Evolutionary conservation across 2,888 invertebrate species (phyloP).

Genomic region (Serrognathus titanus): DNA sequence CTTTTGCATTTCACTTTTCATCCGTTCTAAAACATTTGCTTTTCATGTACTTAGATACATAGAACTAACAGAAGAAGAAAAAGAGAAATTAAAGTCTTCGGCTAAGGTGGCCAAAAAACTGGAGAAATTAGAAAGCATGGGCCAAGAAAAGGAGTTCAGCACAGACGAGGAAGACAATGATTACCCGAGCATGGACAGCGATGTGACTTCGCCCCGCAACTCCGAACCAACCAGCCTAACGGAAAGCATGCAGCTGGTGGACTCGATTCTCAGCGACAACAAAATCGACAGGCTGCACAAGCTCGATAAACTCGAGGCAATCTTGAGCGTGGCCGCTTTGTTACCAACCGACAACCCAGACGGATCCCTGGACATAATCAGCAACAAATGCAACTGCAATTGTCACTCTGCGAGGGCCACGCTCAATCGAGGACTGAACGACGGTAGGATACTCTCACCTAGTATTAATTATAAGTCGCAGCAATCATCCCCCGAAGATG

Average conservation of each 20-base stretch:
- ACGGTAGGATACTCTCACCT: constrained; percentile 41
- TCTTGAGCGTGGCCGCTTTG: constrained; percentile 74
- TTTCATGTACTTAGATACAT: constrained; percentile 56
- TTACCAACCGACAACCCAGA: constrained; percentile 55
- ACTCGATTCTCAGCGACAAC: constrained; percentile 77
- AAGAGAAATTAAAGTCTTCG: constrained; percentile 85
- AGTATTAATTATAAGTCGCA: constrained; percentile 36
- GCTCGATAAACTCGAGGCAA: constrained; percentile 82
- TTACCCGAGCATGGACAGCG: constrained; percentile 79
- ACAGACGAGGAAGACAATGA: constrained; percentile 71
- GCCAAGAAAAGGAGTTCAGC: constrained; percentile 65
- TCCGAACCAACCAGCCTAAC: constrained; percentile 79
- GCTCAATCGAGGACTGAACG: constrained; percentile 26
- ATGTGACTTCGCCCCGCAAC: constrained; percentile 68
- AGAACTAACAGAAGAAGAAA: constrained; percentile 88
- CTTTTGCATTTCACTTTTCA: no score
- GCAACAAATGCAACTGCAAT: constrained; percentile 53
- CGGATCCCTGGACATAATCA: constrained; percentile 43
- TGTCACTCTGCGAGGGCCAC: constrained; percentile 47
- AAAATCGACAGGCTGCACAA: constrained; percentile 82
- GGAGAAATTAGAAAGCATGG: constrained; percentile 81
- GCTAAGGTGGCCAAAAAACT: constrained; percentile 90
- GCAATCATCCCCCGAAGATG: not conserved
- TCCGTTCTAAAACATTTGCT: not conserved
- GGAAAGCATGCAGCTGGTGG: constrained; percentile 87